Conservation (phyloP, 1,140 invertebrate genomes). For the Dreissena polymorpha region DNA sequence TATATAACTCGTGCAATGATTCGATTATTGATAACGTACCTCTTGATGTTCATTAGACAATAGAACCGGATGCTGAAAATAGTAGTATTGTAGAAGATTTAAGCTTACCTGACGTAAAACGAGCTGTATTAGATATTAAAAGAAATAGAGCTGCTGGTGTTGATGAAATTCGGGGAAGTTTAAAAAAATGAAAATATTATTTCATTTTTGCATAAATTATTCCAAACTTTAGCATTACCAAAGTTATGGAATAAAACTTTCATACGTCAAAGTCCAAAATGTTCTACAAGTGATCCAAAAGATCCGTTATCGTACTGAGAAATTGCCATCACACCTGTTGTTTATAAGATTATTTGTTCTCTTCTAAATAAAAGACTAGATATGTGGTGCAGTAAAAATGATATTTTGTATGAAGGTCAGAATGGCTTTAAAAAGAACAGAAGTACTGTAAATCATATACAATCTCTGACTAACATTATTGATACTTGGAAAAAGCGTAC, state of each 20-base stretch:
- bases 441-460: conserved; percentile 3
- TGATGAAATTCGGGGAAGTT: conserved; percentile 3
- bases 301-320: conserved; percentile 24
- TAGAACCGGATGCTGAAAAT: neutral
- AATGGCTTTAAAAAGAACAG: neutral
- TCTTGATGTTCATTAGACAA: neutral
- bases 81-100: neutral
- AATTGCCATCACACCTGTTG: neutral
- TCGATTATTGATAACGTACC: neutral
- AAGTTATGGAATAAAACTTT: conserved; percentile 3
- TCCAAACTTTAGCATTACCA: neutral
- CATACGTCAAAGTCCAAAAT: conserved; percentile 14
- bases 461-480: conserved; percentile 10
- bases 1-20: neutral
- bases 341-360: conserved; percentile 12
- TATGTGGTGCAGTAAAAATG: neutral
- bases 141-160: conserved; percentile 12
- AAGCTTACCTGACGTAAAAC: neutral
- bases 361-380: conserved; percentile 5
- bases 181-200: neutral
- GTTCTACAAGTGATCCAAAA: neutral
- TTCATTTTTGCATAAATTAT: conserved; percentile 2
- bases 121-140: conserved; percentile 14
- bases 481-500: neutral
- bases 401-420: conserved; percentile 1